Evolutionary conservation across 2,113 vertebrate genomes (phyloP).

Genomic region (Siniperca knerii): DNA sequence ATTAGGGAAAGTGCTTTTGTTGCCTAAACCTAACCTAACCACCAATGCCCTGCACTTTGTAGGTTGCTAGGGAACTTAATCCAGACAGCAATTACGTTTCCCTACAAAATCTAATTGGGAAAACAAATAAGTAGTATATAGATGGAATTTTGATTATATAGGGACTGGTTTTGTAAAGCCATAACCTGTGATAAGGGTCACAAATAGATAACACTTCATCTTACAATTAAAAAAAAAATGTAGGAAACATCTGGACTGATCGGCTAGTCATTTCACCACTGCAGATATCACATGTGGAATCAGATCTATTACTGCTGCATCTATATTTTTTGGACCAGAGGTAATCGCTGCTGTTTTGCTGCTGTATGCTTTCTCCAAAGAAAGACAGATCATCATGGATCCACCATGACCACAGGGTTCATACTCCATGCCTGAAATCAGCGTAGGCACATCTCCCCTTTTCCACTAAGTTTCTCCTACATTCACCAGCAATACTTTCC

Average conservation of each 20-base stretch:
- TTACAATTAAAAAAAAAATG: background rate
- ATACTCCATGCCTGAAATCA: constrained; percentile 30
- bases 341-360: background rate
- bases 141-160: no score
- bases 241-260: background rate
- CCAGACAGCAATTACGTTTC: no score
- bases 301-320: background rate
- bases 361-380: background rate
- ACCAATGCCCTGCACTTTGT: background rate
- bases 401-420: background rate
- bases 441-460: constrained; percentile 21
- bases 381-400: background rate
- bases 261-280: background rate
- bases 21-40: background rate
- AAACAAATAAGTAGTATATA: background rate
- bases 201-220: no score
- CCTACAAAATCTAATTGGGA: no score
- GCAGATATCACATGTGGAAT: background rate
- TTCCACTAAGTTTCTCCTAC: constrained; percentile 34
- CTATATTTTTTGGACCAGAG: background rate
- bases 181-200: background rate
- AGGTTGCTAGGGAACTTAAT: background rate
- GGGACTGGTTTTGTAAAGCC: background rate
- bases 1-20: background rate
- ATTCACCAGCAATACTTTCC: constrained; percentile 72